Percentiles rank a stretch among this genome's conserved stretches.
Evolutionary conservation across 2,888 invertebrate species (phyloP).

Genomic region (Macrosoma leucophasiata): DNA sequence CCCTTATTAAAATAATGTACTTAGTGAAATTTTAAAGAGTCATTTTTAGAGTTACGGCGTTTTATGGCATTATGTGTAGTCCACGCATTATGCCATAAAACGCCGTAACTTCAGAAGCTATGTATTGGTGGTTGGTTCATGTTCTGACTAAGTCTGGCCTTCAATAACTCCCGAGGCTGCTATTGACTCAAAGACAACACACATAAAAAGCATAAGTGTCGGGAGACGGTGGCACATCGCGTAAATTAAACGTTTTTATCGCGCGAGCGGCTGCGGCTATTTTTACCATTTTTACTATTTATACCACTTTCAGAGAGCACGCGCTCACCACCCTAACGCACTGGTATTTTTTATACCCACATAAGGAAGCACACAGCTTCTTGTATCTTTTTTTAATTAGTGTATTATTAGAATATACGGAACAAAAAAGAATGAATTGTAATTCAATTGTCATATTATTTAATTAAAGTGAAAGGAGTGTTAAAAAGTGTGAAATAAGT

Average conservation of each 20-base stretch:
- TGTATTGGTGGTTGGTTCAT: no score
- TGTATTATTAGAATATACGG: slow-evolving; percentile 45
- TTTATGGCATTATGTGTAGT: no score
- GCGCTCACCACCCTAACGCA: slow-evolving; percentile 54
- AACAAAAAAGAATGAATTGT: no score
- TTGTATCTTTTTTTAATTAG: slow-evolving; percentile 31
- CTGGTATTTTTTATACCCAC: slow-evolving; percentile 49
- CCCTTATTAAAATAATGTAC: no score
- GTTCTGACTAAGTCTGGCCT: slow-evolving; percentile 36
- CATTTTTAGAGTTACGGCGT: no score
- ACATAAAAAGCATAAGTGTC: slow-evolving; percentile 73
- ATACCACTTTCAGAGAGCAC: slow-evolving; percentile 49
- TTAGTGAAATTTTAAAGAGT: no score
- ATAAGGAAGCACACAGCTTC: slow-evolving; percentile 36
- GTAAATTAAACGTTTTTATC: slow-evolving; percentile 73
- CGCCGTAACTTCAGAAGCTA: no score
- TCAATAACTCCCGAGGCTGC: slow-evolving; percentile 47
- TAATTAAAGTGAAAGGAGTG: no score
- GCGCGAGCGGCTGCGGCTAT: slow-evolving; percentile 49
- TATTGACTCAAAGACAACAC: slow-evolving; percentile 71
- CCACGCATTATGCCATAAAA: no score
- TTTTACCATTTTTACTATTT: slow-evolving; percentile 64
- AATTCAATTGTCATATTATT: no score
- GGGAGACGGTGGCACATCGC: slow-evolving; percentile 51
- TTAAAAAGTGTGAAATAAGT: no score